Evolutionary conservation across 92 coral and sea anemone species (phyloP), one percentile per base, ranked within the genome.

Genomic region (Epizoanthus illoricatus): DNA sequence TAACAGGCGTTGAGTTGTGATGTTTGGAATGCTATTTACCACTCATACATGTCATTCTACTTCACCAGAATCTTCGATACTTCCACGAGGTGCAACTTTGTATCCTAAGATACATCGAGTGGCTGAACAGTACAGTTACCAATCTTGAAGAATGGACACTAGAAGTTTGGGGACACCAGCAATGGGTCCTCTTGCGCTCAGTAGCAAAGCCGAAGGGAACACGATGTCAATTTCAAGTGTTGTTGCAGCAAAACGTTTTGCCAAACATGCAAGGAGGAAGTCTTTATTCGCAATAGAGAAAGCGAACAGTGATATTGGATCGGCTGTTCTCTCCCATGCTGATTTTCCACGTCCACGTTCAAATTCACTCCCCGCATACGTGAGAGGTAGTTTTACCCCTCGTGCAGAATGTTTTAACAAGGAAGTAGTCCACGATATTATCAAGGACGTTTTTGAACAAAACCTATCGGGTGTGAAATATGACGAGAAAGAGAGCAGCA

Each of bases 231-330:
- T 71, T 43, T 36, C 76, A 19, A 23, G 36, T n/a, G 56, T 71
- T 8, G 76, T 49, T 47, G 40, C 59, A 42, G 76, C 76, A n/a
- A 71, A 71, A 36, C 40, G 41, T 43, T 4, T 19, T 10, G 76
- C 76, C 0, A 17, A 55, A 9, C 9, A 4, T n/a, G 56, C 16
- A 2, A 59, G 98, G 54, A 72, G 90, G 28, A 68, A 59, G 4
- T 96, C 98, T n/a, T 80, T 96, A 1, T 96, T 96, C 57, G 86
- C 75, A 55, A 66, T 82, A 63, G 90, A 93, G 41, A 85, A 71
- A 74, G 3, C 69, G 7, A 76, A 39, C 33, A 16, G 3, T 28
- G 94, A 92, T 74, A 13, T 58, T 36, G 94, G 97, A 11, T 24
- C 36, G 52, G 79, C 92, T 3, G 76, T 85, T 10, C 40, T 90